Base-by-base conservation (phyloP, 2,797 vertebrate genomes). In the Ptychobarbus kaznakovi region DNA sequence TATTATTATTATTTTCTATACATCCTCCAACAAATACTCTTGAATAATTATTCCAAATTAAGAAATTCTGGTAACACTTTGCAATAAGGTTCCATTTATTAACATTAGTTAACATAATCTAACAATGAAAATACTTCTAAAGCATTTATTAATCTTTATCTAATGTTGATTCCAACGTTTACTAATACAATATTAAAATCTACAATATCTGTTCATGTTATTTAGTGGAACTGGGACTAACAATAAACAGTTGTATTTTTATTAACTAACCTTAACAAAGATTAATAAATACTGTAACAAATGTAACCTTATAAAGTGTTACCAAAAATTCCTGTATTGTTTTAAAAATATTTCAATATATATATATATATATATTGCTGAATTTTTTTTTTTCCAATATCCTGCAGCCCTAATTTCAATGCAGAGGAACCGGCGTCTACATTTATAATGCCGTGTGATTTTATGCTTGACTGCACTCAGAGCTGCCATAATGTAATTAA, bases 401-500 rank as follows among this genome's bases (percentile, higher is more conserved):
- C 4, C 16, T 22, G 49, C 46, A 53, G 28, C 28, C 28, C 10
- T 53, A 35, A 53, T 35, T 32, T 75, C 49, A 22, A 8, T 66
- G 79, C 20, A 69, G 7, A 51, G 20, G 28, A 76, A 76, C 10
- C 38, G 1, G 51, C 12, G 1, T 78, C 49, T 70, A 53, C 49
- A 38, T 78, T 72, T 58, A 18, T 84, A 84, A 84, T 70, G 75
- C 75, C 70, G 25, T 35, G 16, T 44, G 18, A 9, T 79, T 69
- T 78, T n/a, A 78, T 69, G 35, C 56, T 78, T 61, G 65, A 44
- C 63, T 53, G 35, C 61, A 32, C 35, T 78, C 11, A 2, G 40
- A 44, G 74, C 63, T 69, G 38, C 25, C 40, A 61, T 79, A 70
- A 35, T 84, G 25, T 70, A 25, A 84, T 79, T 79, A 70, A 70